Conservation (phyloP, 2,888 invertebrate species). For the Drosophila multiciliata region DNA sequence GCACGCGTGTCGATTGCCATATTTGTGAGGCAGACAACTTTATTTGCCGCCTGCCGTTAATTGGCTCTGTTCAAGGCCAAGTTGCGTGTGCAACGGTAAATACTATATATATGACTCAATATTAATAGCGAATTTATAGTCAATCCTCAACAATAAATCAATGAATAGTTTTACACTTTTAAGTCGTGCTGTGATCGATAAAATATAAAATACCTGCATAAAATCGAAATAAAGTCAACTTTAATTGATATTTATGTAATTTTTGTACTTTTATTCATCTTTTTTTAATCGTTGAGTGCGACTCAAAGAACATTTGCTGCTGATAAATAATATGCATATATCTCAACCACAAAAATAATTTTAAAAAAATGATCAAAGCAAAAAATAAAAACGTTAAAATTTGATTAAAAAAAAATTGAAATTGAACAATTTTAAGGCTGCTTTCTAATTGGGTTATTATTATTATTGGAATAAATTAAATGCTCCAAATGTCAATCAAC, state of each 20-base stretch:
- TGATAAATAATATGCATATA: constrained; percentile 8
- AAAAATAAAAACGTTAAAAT: neutral
- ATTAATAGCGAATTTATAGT: neutral
- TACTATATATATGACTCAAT: constrained; percentile 23
- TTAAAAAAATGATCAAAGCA: neutral
- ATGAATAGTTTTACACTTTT: constrained; percentile 16
- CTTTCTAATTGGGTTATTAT: neutral
- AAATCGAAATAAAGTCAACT: neutral
- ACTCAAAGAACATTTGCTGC: constrained; percentile 4
- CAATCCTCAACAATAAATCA: neutral
- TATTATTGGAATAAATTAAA: neutral
- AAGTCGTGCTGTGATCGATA: constrained; percentile 16
- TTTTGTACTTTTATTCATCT: constrained; percentile 18
- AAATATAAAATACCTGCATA: neutral
- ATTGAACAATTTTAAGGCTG: constrained; percentile 12
- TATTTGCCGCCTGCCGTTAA: constrained; percentile 37
- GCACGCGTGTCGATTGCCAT: constrained; percentile 10
- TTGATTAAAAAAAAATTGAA: neutral
- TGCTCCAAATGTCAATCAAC: neutral
- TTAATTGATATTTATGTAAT: constrained; percentile 26
- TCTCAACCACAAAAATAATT: constrained; percentile 10
- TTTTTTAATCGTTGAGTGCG: constrained; percentile 17
- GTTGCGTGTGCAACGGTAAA: constrained; percentile 32
- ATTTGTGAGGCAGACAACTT: constrained; percentile 23
- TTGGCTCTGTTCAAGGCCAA: constrained; percentile 42